Percentiles rank a stretch among this genome's conserved stretches.
Conservation (phyloP, 1,140 invertebrate species). For the Drosophila mayri region DNA sequence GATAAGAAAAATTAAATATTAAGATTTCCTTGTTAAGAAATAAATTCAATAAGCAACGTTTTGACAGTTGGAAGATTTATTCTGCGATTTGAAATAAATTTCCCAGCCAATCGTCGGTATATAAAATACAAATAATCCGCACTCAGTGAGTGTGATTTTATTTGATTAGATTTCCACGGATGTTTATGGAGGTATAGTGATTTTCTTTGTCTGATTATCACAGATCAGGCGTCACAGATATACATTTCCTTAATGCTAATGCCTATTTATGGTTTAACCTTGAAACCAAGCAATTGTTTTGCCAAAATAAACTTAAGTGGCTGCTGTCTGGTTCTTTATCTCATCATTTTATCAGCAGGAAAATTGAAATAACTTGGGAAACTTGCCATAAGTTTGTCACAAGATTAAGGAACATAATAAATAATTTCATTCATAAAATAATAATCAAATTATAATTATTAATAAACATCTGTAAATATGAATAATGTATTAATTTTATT, state of each 20-base stretch:
- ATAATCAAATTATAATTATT: not conserved
- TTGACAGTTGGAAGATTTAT: conserved; percentile 43
- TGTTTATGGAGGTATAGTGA: conserved; percentile 12
- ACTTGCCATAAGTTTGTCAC: not conserved
- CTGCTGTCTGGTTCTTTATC: conserved; percentile 20
- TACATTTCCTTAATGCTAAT: conserved; percentile 13
- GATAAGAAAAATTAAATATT: conserved; percentile 56
- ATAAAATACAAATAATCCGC: conserved; percentile 4
- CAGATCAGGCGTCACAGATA: conserved; percentile 8
- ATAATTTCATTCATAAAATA: not conserved
- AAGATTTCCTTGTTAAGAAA: conserved; percentile 25
- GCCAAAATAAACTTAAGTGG: conserved; percentile 29
- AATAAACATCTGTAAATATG: not conserved
- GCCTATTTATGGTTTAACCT: conserved; percentile 42
- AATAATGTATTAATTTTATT: not conserved
- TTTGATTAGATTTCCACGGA: conserved; percentile 38
- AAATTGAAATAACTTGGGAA: not conserved
- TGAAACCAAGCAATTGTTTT: conserved; percentile 28
- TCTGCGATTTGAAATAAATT: conserved; percentile 8
- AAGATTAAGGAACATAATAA: not conserved
- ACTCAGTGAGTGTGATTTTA: conserved; percentile 4
- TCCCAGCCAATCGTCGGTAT: conserved; percentile 10
- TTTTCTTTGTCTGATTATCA: conserved; percentile 34
- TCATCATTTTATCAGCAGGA: not conserved
- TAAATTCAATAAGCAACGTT: conserved; percentile 39